phyloP scores from a whole-genome alignment of 2,113 vertebrate species.

The Cryptomyrus ogoouensis region DNA sequence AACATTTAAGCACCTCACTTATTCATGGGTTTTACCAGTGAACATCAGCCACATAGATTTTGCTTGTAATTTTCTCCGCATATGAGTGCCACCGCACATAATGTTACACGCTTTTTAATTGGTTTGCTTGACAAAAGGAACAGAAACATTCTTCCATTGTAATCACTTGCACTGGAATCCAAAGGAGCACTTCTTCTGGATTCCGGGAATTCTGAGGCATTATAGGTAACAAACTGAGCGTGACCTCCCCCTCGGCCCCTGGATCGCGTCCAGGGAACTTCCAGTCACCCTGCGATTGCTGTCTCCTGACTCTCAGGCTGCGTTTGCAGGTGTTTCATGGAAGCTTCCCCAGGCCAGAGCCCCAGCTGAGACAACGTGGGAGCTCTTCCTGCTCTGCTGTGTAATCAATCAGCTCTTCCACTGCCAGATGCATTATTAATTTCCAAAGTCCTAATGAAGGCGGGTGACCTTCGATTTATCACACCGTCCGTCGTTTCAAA shows the following conservation, averaged over 20 bases:
- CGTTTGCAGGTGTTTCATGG: slow-evolving; percentile 55
- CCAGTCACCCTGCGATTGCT: slow-evolving; percentile 49
- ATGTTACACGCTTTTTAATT: not conserved
- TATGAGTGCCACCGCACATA: not conserved
- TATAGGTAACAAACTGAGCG: slow-evolving; percentile 4
- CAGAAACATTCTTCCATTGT: not conserved
- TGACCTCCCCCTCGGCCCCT: slow-evolving; percentile 52
- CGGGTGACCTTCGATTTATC: slow-evolving; percentile 45
- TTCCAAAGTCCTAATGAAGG: slow-evolving; percentile 49
- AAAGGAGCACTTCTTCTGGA: not conserved
- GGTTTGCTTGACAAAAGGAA: not conserved
- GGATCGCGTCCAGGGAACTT: slow-evolving; percentile 43
- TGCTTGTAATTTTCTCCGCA: not conserved
- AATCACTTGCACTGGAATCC: no score
- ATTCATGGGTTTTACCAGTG: not conserved
- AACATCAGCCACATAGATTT: not conserved
- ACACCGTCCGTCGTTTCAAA: slow-evolving; percentile 24
- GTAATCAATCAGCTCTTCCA: slow-evolving; percentile 60
- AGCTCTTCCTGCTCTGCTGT: slow-evolving; percentile 45
- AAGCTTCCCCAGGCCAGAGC: slow-evolving; percentile 31
- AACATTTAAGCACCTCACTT: not conserved
- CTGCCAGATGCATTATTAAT: slow-evolving; percentile 53
- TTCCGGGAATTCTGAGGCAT: not conserved
- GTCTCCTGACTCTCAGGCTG: slow-evolving; percentile 49
- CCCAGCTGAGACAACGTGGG: slow-evolving; percentile 44